These are phyloP conservation scores for Dendropsophus ebraccatus DNA, from an alignment of 2,113 vertebrate species.

Conservation along the genomic window DNA sequence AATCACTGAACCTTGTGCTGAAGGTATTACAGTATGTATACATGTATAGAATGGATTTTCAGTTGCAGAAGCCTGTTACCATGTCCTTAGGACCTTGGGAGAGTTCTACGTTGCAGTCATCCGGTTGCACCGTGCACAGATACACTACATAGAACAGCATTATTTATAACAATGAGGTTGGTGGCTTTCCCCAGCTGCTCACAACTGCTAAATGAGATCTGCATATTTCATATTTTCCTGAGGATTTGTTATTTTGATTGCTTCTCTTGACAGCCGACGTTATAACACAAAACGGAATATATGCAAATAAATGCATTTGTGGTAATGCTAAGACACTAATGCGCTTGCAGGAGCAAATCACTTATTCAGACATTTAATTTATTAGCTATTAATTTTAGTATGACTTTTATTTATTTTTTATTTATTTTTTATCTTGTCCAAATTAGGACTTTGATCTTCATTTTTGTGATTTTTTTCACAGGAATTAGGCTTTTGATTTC, in stretches of 20 bases:
- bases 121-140: background rate
- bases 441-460: background rate
- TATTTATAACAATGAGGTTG: background rate
- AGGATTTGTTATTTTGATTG: slow-evolving; percentile 21
- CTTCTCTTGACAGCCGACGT: slow-evolving; percentile 18
- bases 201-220: background rate
- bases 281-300: slow-evolving; percentile 11
- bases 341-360: background rate
- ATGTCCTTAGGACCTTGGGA: background rate
- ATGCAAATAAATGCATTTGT: slow-evolving; percentile 28
- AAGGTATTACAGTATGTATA: background rate
- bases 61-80: background rate
- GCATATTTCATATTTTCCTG: slow-evolving; percentile 1
- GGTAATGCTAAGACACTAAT: slow-evolving; percentile 3
- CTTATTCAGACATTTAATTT: background rate
- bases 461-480: no score
- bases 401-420: background rate
- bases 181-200: background rate
- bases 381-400: background rate
- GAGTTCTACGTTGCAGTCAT: background rate
- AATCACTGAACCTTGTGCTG: background rate
- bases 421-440: background rate
- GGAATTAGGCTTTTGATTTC: no score
- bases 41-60: background rate
- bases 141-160: background rate